A percentile compares a stretch with the other conserved stretches of the same genome.
Evolutionary conservation across 53 echinoderm and acorn worm species (phyloP).

Genomic region (Apostichopus leukothele): DNA sequence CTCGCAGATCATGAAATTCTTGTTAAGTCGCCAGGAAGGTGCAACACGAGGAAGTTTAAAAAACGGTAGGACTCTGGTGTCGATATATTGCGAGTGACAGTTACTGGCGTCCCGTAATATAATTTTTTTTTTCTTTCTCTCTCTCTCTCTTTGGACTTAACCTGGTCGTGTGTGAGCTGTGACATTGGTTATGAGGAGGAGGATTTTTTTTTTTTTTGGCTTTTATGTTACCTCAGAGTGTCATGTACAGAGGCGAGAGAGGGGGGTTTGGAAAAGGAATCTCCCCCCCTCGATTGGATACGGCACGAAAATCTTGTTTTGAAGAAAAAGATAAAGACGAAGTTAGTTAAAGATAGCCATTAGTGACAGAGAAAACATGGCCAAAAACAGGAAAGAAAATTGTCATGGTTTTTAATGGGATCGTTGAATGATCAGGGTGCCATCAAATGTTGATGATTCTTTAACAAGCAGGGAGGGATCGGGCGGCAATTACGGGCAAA

Average conservation of each 20-base stretch:
- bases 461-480: neutral
- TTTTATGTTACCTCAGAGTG: conserved; percentile 45
- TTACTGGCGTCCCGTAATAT: conserved; percentile 37
- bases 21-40: conserved; percentile 48
- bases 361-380: conserved; percentile 1
- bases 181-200: neutral
- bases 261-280: neutral
- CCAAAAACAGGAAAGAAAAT: neutral
- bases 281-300: neutral
- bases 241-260: conserved; percentile 16
- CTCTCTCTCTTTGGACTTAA: conserved; percentile 2
- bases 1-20: conserved; percentile 42
- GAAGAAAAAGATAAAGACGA: conserved; percentile 1
- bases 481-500: neutral
- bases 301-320: conserved; percentile 6
- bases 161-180: conserved; percentile 36
- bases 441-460: conserved; percentile 20
- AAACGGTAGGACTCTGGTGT: conserved; percentile 17
- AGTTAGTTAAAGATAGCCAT: conserved; percentile 33
- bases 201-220: neutral
- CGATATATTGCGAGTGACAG: conserved; percentile 39
- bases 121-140: neutral
- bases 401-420: conserved; percentile 1
- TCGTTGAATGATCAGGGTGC: conserved; percentile 7
- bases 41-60: conserved; percentile 23